phyloP scores from a whole-genome alignment of 2,797 vertebrate species.

The Alexandromys oeconomus region DNA sequence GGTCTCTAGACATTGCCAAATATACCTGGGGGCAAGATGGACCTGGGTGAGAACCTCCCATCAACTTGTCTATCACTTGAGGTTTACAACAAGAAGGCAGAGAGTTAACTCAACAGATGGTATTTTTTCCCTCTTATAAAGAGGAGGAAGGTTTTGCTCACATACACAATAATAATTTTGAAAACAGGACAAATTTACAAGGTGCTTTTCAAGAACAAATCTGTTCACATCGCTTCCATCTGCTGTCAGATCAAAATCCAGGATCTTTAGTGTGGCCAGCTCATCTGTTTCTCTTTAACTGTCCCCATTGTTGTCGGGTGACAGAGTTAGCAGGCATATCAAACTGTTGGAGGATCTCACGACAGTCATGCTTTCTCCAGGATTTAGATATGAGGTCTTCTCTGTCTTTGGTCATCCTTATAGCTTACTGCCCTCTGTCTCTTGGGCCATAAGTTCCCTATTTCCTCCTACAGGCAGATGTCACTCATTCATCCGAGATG shows the following conservation, averaged over 20 bases:
- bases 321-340: not conserved
- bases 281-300: not conserved
- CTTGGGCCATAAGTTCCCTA: not conserved
- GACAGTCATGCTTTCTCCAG: not conserved
- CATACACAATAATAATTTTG: not conserved
- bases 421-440: not conserved
- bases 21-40: not conserved
- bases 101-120: not conserved
- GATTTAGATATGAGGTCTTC: not conserved
- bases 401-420: not conserved
- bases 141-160: not conserved
- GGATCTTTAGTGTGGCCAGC: not conserved
- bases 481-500: not conserved
- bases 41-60: not conserved
- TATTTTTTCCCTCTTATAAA: not conserved
- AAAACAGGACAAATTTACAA: not conserved
- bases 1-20: not conserved
- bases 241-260: not conserved
- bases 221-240: not conserved
- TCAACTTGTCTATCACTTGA: not conserved
- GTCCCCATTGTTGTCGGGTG: rapidly evolving
- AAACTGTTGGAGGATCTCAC: not conserved
- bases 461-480: not conserved
- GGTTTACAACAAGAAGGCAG: not conserved
- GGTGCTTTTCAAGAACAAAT: not conserved